Conservation (phyloP, 64 coral and sea anemone species). For the Acropora yongei region DNA sequence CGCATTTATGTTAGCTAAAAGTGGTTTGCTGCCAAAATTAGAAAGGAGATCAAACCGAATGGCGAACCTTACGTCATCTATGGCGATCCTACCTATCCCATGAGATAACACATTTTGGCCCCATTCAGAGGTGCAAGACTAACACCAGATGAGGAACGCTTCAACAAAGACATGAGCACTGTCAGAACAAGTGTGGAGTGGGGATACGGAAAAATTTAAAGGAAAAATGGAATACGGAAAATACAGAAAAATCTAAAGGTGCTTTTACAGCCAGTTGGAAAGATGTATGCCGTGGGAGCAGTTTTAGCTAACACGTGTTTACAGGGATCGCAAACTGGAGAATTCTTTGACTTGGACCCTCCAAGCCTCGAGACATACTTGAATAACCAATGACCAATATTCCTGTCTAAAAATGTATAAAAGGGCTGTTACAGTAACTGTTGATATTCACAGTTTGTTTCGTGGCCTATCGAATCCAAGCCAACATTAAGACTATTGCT, state of each 20-base stretch:
- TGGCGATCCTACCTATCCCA: background rate
- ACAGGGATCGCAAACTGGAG: slow-evolving; percentile 12
- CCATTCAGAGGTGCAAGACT: slow-evolving; percentile 31
- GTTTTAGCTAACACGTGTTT: slow-evolving; percentile 8
- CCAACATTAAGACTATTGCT: background rate
- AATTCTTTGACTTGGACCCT: slow-evolving; percentile 25
- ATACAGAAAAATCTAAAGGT: background rate
- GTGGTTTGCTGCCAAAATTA: background rate
- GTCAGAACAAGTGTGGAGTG: slow-evolving; percentile 22
- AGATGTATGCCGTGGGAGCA: background rate
- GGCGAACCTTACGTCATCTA: slow-evolving; percentile 6
- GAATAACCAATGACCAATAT: slow-evolving; percentile 9
- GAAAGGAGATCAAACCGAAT: slow-evolving; percentile 25
- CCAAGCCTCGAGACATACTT: slow-evolving; percentile 34
- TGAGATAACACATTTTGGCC: slow-evolving; percentile 28
- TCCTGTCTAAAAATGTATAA: background rate
- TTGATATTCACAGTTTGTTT: background rate
- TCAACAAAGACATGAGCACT: slow-evolving; percentile 39
- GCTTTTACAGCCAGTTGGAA: background rate
- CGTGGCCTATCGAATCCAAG: background rate
- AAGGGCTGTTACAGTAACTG: background rate
- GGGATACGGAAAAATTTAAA: slow-evolving; percentile 2
- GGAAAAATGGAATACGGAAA: no score
- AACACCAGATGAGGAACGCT: slow-evolving; percentile 28
- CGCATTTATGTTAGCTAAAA: background rate